Conservation (phyloP, 2,797 vertebrate species). For the Tarsius wallacei region DNA sequence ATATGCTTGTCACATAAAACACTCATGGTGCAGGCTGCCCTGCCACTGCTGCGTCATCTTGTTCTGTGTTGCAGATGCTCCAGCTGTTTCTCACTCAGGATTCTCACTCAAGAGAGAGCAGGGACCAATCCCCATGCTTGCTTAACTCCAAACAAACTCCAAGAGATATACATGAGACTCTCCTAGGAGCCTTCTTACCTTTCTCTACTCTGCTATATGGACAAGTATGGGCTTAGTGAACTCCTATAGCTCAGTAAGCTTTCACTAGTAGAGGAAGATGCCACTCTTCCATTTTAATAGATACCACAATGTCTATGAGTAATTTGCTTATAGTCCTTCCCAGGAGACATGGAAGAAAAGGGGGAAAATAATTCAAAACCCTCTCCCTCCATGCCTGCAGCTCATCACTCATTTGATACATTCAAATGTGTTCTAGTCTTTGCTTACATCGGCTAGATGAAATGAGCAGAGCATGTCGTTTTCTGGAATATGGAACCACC, state of each 20-base stretch:
- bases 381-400: background rate
- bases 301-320: background rate
- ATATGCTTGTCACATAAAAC: constrained; percentile 24
- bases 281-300: background rate
- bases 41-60: background rate
- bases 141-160: background rate
- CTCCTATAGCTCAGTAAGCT: background rate
- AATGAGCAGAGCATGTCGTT: rapidly evolving
- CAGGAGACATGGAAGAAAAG: background rate
- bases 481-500: background rate
- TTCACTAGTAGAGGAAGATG: background rate
- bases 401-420: background rate
- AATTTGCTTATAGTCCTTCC: background rate
- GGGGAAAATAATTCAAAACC: constrained; percentile 25
- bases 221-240: background rate
- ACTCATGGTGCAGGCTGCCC: background rate
- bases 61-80: background rate
- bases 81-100: background rate
- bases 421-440: background rate
- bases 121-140: background rate
- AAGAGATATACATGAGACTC: background rate
- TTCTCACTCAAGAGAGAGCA: background rate
- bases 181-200: background rate
- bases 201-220: background rate
- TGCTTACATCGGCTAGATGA: background rate